Evolutionary conservation across 2,113 vertebrate genomes (phyloP), one percentile per base, ranked within the genome.

Genomic region (Tragelaphus imberbis): DNA sequence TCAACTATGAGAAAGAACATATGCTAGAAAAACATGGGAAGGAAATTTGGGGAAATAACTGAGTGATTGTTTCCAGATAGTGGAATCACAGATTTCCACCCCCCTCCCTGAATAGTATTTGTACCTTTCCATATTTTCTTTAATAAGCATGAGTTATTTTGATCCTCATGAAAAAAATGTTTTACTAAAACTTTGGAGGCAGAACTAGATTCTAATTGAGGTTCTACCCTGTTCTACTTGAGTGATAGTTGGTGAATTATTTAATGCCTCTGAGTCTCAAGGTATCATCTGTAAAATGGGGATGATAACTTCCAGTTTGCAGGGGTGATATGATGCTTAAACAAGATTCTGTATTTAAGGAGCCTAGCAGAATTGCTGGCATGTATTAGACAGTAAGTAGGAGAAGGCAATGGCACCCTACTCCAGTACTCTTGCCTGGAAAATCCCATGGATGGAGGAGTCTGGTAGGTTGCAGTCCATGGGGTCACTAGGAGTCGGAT

Each of bases 1-100:
- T 97, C 68, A 95, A 88, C 90, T 87, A 80, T 91, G 68, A 93
- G 86, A 94, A 98, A 47, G 40, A 81, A 97, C 96, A 65, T 94
- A 93, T 59, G 8, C 71, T 96, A 65, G 68, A 81, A 94, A 95
- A 90, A 94, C 95, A 91, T 33, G 92, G 59, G n/a, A 59, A 90
- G 25, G 27, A 53, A 91, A 93, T 93, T 91, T 94, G 75, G 85
- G 61, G 91, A 75, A 96, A 92, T 94, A 81, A 40, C 11, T 36
- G 30, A 94, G 33, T 91, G 63, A 88, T 79, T 86, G 12, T 16
- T 61, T 90, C 82, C 65, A 16, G 6, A 71, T 27, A 49, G 77
- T 87, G 7, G 33, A 97, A 96, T 95, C 84, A 91, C 5, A 56
- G n/a, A 61, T 84, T 95, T 91, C 85, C 85, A 7, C 8, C 8